A percentile compares a stretch with the other conserved stretches of the same genome.
Conservation (phyloP, 2,888 invertebrate genomes). For the Ophion ventricosus region DNA sequence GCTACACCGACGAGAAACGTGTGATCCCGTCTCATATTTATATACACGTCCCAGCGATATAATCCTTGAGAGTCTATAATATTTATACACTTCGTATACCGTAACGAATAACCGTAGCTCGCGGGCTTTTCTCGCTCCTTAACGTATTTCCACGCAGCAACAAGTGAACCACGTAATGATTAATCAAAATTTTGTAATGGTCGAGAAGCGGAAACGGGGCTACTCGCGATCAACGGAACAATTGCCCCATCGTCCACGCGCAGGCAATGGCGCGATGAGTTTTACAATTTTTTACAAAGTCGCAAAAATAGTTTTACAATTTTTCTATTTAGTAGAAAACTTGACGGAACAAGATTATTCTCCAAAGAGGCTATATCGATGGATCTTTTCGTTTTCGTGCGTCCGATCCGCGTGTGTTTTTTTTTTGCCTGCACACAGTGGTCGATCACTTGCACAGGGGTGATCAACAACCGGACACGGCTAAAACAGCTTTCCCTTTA, state of each 20-base stretch:
- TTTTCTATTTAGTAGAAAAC: neutral
- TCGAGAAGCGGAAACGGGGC: neutral
- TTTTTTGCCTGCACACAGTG: neutral
- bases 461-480: neutral
- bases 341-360: neutral
- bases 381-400: neutral
- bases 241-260: neutral
- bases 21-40: constrained; percentile 53
- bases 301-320: neutral
- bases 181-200: neutral
- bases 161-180: neutral
- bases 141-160: neutral
- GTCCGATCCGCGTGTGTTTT: neutral
- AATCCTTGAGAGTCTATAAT: constrained; percentile 62
- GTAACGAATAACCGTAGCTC: constrained; percentile 2
- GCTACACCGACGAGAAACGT: neutral
- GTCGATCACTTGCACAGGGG: neutral
- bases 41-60: constrained; percentile 48
- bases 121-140: neutral
- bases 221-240: neutral
- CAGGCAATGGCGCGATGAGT: neutral
- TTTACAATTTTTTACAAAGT: neutral
- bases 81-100: constrained; percentile 52
- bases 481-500: neutral
- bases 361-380: neutral